Conservation (phyloP, 2,797 vertebrate species). For the Nyctalus aviator region DNA sequence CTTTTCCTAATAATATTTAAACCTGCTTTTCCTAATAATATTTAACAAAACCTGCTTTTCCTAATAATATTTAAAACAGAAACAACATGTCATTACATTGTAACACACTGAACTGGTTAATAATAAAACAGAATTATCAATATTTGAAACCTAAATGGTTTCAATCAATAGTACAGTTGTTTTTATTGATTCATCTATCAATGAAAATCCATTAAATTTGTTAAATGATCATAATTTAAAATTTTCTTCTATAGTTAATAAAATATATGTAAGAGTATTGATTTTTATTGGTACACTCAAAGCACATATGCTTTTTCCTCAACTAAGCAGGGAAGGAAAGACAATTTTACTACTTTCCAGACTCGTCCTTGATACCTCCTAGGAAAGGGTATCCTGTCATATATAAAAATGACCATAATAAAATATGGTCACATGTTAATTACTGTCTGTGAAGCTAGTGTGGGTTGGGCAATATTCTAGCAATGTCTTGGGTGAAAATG, state of each 20-base stretch:
- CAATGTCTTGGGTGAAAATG: not conserved
- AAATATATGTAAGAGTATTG: conserved; percentile 20
- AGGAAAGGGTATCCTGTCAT: not conserved
- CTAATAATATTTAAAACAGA: conserved; percentile 76
- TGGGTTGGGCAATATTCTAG: not conserved
- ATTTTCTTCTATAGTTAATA: conserved; percentile 47
- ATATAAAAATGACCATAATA: not conserved
- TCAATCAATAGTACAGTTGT: conserved; percentile 72
- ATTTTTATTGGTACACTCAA: not conserved
- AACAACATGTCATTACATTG: conserved; percentile 40
- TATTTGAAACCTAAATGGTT: conserved; percentile 73
- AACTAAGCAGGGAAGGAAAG: not conserved
- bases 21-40: conserved; percentile 72
- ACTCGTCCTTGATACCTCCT: not conserved
- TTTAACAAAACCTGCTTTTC: conserved; percentile 73
- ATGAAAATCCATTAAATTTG: conserved; percentile 56
- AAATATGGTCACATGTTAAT: not conserved
- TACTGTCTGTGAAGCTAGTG: not conserved
- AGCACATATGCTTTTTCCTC: not conserved
- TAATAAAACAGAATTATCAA: conserved; percentile 79
- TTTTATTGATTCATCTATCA: conserved; percentile 73
- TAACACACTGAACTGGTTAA: conserved; percentile 79
- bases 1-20: conserved; percentile 75
- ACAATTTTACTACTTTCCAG: not conserved
- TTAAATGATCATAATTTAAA: conserved; percentile 65